A percentile compares a stretch with the other conserved stretches of the same genome.
phyloP scores from a whole-genome alignment of 2,888 invertebrate genomes.

The Tenthredo scrophulariae region DNA sequence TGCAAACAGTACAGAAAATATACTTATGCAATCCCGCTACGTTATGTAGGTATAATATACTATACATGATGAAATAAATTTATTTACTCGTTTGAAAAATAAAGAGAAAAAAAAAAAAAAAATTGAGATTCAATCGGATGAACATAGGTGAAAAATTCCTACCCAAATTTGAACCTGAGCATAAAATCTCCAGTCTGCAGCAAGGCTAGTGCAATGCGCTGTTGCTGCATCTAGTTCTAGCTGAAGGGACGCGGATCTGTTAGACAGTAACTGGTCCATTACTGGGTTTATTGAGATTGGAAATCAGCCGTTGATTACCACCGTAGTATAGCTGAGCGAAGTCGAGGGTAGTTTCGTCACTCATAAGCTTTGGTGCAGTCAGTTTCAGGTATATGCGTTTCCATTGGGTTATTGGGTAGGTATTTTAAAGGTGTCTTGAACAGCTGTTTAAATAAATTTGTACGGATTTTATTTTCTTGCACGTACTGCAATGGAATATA shows the following conservation, averaged over 20 bases:
- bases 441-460: background rate
- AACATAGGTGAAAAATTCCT: background rate
- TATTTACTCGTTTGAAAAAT: background rate
- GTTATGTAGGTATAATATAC: too few relatives aligned
- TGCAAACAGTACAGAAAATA: constrained; percentile 1
- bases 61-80: background rate
- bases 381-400: background rate
- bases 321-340: background rate
- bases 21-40: background rate
- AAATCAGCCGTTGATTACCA: constrained; percentile 64
- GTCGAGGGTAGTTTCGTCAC: constrained; percentile 11
- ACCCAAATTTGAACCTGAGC: background rate
- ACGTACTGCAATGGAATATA: background rate
- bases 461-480: background rate
- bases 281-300: constrained; percentile 66
- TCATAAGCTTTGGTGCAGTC: background rate
- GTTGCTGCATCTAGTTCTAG: constrained; percentile 1
- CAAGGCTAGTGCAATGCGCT: background rate
- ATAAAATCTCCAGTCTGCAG: background rate
- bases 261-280: constrained; percentile 64
- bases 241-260: constrained; percentile 54
- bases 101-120: background rate
- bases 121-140: background rate
- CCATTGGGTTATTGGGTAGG: too few relatives aligned
- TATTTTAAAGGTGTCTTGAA: background rate